Percentiles rank a stretch among this genome's conserved stretches.
phyloP scores from a whole-genome alignment of 2,113 vertebrate species.

The Scophthalmus maximus region DNA sequence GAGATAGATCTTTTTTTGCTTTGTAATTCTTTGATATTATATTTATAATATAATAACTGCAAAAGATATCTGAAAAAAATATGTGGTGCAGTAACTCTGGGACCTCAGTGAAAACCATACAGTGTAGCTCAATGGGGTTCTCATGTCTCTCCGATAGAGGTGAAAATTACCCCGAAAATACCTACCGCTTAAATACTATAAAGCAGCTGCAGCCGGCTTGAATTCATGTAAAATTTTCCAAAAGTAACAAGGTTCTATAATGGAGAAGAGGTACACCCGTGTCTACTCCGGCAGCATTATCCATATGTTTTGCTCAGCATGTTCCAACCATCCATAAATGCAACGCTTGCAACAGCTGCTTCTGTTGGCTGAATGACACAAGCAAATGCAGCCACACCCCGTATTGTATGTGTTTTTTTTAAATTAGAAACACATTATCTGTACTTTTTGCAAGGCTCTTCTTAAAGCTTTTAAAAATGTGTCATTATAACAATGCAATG shows the following conservation, averaged over 20 bases:
- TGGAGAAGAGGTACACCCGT: not conserved
- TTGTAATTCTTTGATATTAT: not conserved
- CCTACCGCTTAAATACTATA: too few species aligned
- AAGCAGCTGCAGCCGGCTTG: not conserved
- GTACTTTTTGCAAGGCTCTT: not conserved
- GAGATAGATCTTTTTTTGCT: not conserved
- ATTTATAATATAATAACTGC: not conserved
- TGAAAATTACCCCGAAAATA: not conserved
- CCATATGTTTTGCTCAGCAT: slow-evolving; percentile 5
- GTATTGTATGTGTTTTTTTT: not conserved
- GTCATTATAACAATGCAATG: not conserved
- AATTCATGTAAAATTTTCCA: slow-evolving; percentile 1
- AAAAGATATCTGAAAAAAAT: not conserved
- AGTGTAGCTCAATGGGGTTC: not conserved
- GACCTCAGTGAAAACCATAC: not conserved
- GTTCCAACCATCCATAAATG: slow-evolving; percentile 3
- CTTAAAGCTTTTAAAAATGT: not conserved
- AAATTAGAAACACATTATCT: not conserved
- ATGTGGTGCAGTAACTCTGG: not conserved
- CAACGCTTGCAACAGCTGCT: not conserved
- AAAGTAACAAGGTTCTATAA: not conserved
- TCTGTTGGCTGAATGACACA: slow-evolving; percentile 12
- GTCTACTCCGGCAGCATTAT: slow-evolving; percentile 1
- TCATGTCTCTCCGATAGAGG: not conserved
- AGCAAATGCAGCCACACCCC: not conserved